These are phyloP conservation scores for Crypturellus undulatus DNA, from an alignment of 2,113 vertebrate species.

Conservation along the genomic window DNA sequence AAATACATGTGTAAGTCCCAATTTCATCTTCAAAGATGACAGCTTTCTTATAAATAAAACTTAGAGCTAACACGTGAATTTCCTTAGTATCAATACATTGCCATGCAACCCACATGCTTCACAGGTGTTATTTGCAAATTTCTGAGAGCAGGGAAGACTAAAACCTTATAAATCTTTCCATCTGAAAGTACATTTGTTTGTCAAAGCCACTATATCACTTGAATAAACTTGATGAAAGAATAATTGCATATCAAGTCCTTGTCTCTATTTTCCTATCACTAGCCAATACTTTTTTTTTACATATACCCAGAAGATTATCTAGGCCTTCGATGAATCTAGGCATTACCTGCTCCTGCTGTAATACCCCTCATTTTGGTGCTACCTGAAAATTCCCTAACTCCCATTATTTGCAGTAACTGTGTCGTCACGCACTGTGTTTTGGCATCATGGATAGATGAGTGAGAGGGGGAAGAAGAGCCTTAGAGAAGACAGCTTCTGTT, in stretches of 20 bases:
- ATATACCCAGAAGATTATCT: fast-evolving
- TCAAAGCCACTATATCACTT: neutral
- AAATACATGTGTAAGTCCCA: constrained; percentile 68
- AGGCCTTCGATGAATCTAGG: fast-evolving
- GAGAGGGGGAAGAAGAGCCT: constrained; percentile 77
- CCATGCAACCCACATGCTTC: constrained; percentile 53
- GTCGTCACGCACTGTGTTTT: constrained; percentile 56
- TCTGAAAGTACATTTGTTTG: constrained; percentile 27
- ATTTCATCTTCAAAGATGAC: constrained; percentile 65
- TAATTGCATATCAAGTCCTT: constrained; percentile 62
- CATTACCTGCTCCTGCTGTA: neutral
- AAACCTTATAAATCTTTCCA: neutral
- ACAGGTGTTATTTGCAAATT: constrained; percentile 57
- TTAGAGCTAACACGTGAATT: constrained; percentile 45
- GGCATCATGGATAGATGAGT: constrained; percentile 75
- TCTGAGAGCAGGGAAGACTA: constrained; percentile 8
- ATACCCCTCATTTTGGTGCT: neutral
- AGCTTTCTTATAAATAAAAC: constrained; percentile 72
- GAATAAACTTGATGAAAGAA: constrained; percentile 53
- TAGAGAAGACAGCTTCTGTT: constrained; percentile 86
- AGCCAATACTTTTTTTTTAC: neutral
- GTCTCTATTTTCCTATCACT: constrained; percentile 9
- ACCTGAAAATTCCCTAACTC: neutral
- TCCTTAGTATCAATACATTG: constrained; percentile 56
- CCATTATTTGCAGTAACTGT: neutral